Evolutionary conservation across 2,797 vertebrate genomes (phyloP).

Genomic region (Momotus momota): DNA sequence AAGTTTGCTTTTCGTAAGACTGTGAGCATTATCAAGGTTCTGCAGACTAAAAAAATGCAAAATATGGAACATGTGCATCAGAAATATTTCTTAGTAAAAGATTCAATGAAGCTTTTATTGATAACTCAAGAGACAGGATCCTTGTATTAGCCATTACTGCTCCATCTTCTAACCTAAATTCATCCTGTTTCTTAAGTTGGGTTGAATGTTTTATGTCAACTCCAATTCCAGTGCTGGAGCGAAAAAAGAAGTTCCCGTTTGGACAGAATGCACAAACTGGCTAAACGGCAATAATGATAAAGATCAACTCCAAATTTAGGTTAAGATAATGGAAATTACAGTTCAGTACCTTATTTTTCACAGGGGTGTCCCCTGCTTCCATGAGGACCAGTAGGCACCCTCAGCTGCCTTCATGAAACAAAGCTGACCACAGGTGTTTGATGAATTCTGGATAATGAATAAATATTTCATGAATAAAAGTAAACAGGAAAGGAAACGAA

Average conservation of each 20-base stretch:
- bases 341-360: background rate
- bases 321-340: background rate
- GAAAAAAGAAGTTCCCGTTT: background rate
- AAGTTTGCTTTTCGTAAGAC: background rate
- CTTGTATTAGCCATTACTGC: background rate
- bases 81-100: background rate
- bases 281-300: background rate
- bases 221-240: background rate
- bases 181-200: background rate
- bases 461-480: background rate
- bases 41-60: background rate
- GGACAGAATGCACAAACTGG: background rate
- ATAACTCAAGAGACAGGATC: background rate
- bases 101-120: background rate
- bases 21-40: background rate
- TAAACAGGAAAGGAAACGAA: background rate
- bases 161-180: background rate
- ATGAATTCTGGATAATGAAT: background rate
- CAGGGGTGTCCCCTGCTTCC: background rate
- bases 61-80: background rate
- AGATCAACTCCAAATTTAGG: background rate
- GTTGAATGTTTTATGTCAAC: background rate
- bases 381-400: background rate
- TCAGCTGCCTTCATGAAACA: background rate
- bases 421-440: background rate